Conservation (phyloP, 2,888 invertebrate genomes). For the Drosophila emarginata region DNA sequence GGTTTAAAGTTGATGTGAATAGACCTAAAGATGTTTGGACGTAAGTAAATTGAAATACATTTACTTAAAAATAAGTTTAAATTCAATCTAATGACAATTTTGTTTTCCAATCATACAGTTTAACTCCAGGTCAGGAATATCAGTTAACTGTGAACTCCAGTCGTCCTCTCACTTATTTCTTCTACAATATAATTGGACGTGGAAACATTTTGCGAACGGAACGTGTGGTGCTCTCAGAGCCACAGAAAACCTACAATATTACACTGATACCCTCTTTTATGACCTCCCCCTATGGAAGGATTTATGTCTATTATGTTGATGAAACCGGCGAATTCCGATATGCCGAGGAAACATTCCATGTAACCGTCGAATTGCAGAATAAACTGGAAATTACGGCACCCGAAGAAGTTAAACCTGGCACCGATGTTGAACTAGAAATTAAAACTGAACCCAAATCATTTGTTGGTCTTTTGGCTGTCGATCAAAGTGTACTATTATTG, state of each 20-base stretch:
- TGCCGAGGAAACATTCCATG: slow-evolving; percentile 91
- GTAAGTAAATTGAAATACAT: slow-evolving; percentile 39
- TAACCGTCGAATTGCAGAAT: slow-evolving; percentile 86
- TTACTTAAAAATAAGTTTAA: too few relatives aligned
- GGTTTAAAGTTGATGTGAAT: slow-evolving; percentile 53
- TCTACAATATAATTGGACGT: slow-evolving; percentile 91
- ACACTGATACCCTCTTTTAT: slow-evolving; percentile 88
- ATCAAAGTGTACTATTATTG: slow-evolving; percentile 90
- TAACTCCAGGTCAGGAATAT: slow-evolving; percentile 87
- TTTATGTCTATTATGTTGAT: slow-evolving; percentile 90
- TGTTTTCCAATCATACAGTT: slow-evolving; percentile 78
- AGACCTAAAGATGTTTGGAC: slow-evolving; percentile 50
- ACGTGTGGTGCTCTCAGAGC: slow-evolving; percentile 85
- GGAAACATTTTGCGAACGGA: slow-evolving; percentile 92
- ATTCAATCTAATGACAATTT: neutral
- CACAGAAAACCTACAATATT: slow-evolving; percentile 84
- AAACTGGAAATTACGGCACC: slow-evolving; percentile 87
- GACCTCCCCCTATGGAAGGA: slow-evolving; percentile 91
- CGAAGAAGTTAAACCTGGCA: slow-evolving; percentile 89
- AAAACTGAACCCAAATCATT: slow-evolving; percentile 93
- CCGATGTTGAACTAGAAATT: slow-evolving; percentile 90
- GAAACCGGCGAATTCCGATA: slow-evolving; percentile 91
- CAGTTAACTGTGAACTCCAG: slow-evolving; percentile 90
- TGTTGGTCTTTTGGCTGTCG: slow-evolving; percentile 93
- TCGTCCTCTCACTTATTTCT: slow-evolving; percentile 88